Evolutionary conservation across 1,140 invertebrate species (phyloP).

Genomic region (Drosophila miranda): DNA sequence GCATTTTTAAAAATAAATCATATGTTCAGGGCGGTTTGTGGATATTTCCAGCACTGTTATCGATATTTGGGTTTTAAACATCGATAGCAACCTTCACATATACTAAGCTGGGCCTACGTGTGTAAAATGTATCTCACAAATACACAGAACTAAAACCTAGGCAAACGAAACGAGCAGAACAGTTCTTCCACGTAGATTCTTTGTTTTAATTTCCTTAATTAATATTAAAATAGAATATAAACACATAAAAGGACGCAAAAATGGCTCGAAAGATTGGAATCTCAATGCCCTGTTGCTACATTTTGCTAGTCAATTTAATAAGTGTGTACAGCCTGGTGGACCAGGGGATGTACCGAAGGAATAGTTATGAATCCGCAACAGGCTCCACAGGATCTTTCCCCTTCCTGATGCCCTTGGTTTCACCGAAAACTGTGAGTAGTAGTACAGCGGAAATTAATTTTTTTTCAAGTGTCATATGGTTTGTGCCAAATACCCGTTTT

Average conservation of each 20-base stretch:
- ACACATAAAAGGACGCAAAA: background rate
- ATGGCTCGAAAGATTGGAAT: slow-evolving; percentile 37
- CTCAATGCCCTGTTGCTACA: slow-evolving; percentile 2
- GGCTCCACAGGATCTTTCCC: slow-evolving; percentile 83
- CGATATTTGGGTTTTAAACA: no score
- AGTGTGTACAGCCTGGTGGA: slow-evolving; percentile 48
- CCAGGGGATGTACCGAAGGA: slow-evolving; percentile 38
- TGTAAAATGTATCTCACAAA: slow-evolving; percentile 34
- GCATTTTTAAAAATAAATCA: no score
- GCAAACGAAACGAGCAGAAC: slow-evolving; percentile 7
- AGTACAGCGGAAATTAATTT: background rate
- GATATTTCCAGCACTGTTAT: no score
- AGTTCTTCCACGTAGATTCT: slow-evolving; percentile 39
- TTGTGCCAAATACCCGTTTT: no score
- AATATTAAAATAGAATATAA: background rate
- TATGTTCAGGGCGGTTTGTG: no score
- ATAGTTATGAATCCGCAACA: slow-evolving; percentile 36
- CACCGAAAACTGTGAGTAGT: slow-evolving; percentile 85
- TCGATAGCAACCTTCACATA: slow-evolving; percentile 16
- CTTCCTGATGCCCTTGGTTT: slow-evolving; percentile 88
- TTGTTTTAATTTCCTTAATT: slow-evolving; percentile 37
- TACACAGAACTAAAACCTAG: slow-evolving; percentile 8
- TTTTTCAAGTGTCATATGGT: background rate
- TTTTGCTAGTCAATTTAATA: slow-evolving; percentile 50
- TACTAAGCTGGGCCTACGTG: slow-evolving; percentile 39